Evolutionary conservation across 2,888 invertebrate species (phyloP).

Genomic region (Scaptomyza polygonia): DNA sequence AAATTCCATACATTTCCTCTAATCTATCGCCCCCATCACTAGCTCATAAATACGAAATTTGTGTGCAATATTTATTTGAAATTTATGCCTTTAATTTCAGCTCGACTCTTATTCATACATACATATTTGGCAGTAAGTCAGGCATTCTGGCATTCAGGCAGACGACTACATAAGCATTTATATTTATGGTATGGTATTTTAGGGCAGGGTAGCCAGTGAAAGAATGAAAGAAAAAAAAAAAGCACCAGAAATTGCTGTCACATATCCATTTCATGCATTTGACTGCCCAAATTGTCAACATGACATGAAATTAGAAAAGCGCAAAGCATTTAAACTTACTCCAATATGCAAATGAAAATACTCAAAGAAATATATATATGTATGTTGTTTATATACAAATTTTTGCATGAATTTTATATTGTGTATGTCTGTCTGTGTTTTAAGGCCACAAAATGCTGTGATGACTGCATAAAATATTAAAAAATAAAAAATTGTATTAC

Average conservation of each 20-base stretch:
- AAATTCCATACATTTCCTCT: not conserved
- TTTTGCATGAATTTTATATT: conserved; percentile 64
- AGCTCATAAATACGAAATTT: conserved; percentile 32
- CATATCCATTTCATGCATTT: conserved; percentile 70
- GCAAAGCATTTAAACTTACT: conserved; percentile 72
- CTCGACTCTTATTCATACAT: conserved; percentile 1
- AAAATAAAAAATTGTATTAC: conserved; percentile 78
- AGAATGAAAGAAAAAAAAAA: not conserved
- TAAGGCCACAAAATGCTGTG: conserved; percentile 71
- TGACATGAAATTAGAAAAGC: conserved; percentile 76
- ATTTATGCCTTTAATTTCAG: conserved; percentile 24
- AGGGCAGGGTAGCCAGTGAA: not conserved
- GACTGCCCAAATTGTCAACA: conserved; percentile 77
- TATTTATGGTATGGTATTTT: conserved; percentile 32
- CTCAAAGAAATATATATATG: conserved; percentile 59
- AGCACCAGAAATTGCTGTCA: conserved; percentile 51
- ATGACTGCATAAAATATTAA: conserved; percentile 75
- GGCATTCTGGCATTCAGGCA: conserved; percentile 12
- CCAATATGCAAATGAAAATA: conserved; percentile 63
- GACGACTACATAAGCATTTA: conserved; percentile 22
- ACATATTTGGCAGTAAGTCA: conserved; percentile 31
- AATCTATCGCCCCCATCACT: not conserved
- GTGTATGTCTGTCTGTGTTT: conserved; percentile 55
- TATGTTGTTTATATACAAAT: conserved; percentile 23
- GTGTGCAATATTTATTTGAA: conserved; percentile 31